Base-by-base conservation (phyloP, 2,888 invertebrate genomes). In the Erynnis tages region DNA sequence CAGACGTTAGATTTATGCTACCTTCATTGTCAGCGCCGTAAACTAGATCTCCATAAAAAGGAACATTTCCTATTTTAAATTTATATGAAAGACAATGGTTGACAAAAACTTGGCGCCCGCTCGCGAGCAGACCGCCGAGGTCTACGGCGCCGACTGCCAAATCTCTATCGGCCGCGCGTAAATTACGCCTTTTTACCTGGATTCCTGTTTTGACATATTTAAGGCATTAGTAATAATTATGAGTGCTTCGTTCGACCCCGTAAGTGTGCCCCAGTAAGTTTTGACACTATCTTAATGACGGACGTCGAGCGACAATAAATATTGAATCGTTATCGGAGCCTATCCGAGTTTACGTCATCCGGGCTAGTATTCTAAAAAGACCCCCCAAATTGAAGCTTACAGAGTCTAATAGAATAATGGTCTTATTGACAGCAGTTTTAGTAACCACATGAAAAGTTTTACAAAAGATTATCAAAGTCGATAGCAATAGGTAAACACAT, bases 221-320 rank as follows among this genome's bases (percentile, higher is more conserved):
- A 89, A 89, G 86, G 88, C 83, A 89, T 89, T 89, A 87, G 87
- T 89, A 89, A 89, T 88, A 89, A 89, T 89, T 89, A 89, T 89
- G 89, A 89, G 85, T 86, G 84, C 82, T 80, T 73, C 73, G 70
- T 66, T 71, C 70, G 71, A 67, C 69, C 71, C 73, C 66, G 82
- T 83, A 82, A 78, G 76, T 77, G 79, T 73, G 79, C 70, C 80
- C 84, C 79, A 80, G 78, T 79, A 66, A 85, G 79, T 86, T 88
- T 84, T 88, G 88, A 88, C 88, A 86, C 87, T 89, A 89, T 89
- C 89, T 89, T 89, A 89, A 89, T 88, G 88, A 87, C 86, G 73
- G 76, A 81, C 87, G 79, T 79, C 77, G 79, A 81, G 77, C 82
- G 82, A 87, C 88, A 87, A 88, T 88, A 88, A 88, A 89, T 89